Percentiles rank a stretch among this genome's conserved stretches.
Evolutionary conservation across 2,113 vertebrate species (phyloP).

Genomic region (Setophaga coronata): DNA sequence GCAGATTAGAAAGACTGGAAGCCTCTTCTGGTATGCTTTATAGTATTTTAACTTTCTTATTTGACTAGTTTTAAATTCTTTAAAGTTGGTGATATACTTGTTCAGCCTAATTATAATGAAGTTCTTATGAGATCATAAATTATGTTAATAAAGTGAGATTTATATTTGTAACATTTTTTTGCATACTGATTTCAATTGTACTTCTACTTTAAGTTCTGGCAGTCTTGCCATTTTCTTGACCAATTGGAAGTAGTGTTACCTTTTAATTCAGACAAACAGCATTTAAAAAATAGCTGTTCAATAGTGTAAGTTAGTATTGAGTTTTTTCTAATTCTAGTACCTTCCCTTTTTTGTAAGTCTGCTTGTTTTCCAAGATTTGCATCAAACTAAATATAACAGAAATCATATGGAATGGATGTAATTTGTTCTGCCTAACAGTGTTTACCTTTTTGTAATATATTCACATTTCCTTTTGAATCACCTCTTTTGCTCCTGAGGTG

Average conservation of each 20-base stretch:
- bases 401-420: not conserved
- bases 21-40: conserved; percentile 89
- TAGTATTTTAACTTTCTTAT: not conserved
- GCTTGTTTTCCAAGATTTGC: not conserved
- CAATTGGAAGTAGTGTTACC: not conserved
- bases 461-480: not conserved
- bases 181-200: not conserved
- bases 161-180: not conserved
- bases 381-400: not conserved
- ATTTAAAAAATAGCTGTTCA: not conserved
- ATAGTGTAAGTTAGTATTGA: not conserved
- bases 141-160: not conserved
- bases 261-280: not conserved
- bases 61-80: not conserved
- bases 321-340: not conserved
- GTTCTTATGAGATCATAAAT: not conserved
- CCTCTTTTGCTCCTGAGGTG: not conserved
- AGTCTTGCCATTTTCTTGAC: not conserved
- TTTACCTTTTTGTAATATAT: not conserved
- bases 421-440: not conserved
- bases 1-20: conserved; percentile 92
- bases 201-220: not conserved
- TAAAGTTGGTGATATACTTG: not conserved
- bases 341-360: not conserved
- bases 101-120: not conserved